Base-by-base conservation (phyloP, 1,140 invertebrate species). In the Apis cerana region DNA sequence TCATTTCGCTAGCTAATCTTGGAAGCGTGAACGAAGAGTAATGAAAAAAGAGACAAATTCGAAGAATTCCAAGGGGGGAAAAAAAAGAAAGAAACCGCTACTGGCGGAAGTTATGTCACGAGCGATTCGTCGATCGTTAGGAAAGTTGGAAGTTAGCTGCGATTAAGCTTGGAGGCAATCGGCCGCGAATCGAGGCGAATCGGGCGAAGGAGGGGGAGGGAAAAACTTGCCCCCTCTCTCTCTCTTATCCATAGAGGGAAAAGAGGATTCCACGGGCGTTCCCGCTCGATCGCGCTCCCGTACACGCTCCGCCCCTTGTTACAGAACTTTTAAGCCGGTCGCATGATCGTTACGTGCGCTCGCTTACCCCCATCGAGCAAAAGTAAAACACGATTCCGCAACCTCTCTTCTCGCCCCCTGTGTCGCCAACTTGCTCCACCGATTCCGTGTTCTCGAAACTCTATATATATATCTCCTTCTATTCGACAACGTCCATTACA, bases 301-400 rank as follows among this genome's bases (percentile, higher is more conserved):
- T 70, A 70, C 76, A 70, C 76, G 54, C 65, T 48, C 76, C 54
- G 54, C 52, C 67, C 27, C 76, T 79, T 79, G 76, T 79, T 79
- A 79, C 54, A 33, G 65, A 79, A 79, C 65, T 79, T 79, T 79
- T 70, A 59, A 70, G 76, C 76, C 76, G 67, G 52, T 79, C 75
- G 75, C 50, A 65, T 76, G 75, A 65, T 76, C 76, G 76, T 79
- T 79, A 79, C 76, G 65, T 23, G 48, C 65, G 65, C 70, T 72
- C 76, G 76, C 67, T 79, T 59, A 70, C 76, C 33, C 64, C 62
- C 23, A 78, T 78, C 76, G 65, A 78, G n/a, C 21, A 43, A 79
- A 72, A 72, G 21, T 72, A 50, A 48, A 59, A 56, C 76, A 43
- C 64, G 52, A 52, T 50, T 27, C 43, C 17, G 7, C 59, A 27